phyloP scores from a whole-genome alignment of 2,888 invertebrate species.

The Graphium colonna region DNA sequence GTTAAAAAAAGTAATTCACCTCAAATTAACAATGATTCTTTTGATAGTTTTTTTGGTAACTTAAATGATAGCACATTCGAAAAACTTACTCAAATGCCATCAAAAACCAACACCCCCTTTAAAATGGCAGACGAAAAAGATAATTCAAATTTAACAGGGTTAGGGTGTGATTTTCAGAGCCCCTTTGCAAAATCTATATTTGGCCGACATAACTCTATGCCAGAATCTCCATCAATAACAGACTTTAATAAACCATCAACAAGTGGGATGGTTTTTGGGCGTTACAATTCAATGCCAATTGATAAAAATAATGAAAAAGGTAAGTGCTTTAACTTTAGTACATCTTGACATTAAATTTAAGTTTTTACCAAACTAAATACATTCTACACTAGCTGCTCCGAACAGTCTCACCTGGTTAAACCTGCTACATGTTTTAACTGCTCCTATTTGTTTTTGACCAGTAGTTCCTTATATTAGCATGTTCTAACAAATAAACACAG shows the following conservation, averaged over 20 bases:
- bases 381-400: no score
- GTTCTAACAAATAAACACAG: not conserved
- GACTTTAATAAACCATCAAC: constrained; percentile 55
- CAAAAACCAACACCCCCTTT: constrained; percentile 28
- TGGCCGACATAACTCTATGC: constrained; percentile 69
- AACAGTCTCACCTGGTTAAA: no score
- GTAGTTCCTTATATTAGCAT: no score
- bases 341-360: no score
- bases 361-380: no score
- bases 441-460: no score
- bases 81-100: constrained; percentile 59
- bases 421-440: no score
- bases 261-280: constrained; percentile 62
- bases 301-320: constrained; percentile 43
- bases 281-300: constrained; percentile 71
- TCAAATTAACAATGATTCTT: constrained; percentile 65
- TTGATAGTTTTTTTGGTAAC: constrained; percentile 66
- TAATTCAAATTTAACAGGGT: constrained; percentile 41
- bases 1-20: constrained; percentile 51
- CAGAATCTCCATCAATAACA: constrained; percentile 58
- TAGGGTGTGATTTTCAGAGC: constrained; percentile 49
- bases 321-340: no score
- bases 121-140: not conserved
- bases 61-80: constrained; percentile 71
- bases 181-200: constrained; percentile 56